Conservation (phyloP, 1,140 invertebrate species). For the Pissodes strobi region DNA sequence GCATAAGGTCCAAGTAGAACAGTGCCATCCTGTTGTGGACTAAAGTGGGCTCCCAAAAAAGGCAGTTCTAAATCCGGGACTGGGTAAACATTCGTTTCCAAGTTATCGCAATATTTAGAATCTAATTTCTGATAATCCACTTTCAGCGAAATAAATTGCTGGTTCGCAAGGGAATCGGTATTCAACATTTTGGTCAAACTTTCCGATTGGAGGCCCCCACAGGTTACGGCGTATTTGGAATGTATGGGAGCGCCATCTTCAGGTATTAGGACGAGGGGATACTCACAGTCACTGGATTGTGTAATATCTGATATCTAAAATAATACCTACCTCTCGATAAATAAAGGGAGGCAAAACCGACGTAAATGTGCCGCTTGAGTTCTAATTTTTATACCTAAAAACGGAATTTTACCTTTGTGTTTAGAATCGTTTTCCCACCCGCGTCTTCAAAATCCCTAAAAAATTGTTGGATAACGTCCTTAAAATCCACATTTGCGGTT, state of each 20-base stretch:
- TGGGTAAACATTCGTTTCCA: conserved; percentile 30
- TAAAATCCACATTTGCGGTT: conserved; percentile 97
- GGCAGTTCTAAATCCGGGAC: conserved; percentile 30
- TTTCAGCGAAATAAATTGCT: conserved; percentile 24
- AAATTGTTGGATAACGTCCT: conserved; percentile 81
- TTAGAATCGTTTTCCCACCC: conserved; percentile 80
- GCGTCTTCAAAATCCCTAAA: conserved; percentile 78
- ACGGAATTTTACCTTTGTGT: conserved; percentile 69
- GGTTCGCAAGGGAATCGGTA: not conserved
- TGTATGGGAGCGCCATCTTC: conserved; percentile 2
- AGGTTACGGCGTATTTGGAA: conserved; percentile 30
- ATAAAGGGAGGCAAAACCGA: too few relatives aligned
- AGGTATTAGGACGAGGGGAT: conserved; percentile 18
- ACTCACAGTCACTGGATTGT: conserved; percentile 3
- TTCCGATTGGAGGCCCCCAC: conserved; percentile 34
- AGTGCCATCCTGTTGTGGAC: conserved; percentile 14
- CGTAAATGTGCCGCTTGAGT: too few relatives aligned
- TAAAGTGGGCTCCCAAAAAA: conserved; percentile 36
- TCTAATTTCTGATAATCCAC: conserved; percentile 30
- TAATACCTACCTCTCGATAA: too few relatives aligned
- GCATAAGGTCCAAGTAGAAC: conserved; percentile 34
- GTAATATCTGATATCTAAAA: not conserved
- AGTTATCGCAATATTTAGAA: conserved; percentile 14
- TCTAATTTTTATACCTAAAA: too few relatives aligned
- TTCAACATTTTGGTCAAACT: conserved; percentile 7